Base-by-base conservation (phyloP, 2,113 vertebrate species). In the Mixornis gularis region DNA sequence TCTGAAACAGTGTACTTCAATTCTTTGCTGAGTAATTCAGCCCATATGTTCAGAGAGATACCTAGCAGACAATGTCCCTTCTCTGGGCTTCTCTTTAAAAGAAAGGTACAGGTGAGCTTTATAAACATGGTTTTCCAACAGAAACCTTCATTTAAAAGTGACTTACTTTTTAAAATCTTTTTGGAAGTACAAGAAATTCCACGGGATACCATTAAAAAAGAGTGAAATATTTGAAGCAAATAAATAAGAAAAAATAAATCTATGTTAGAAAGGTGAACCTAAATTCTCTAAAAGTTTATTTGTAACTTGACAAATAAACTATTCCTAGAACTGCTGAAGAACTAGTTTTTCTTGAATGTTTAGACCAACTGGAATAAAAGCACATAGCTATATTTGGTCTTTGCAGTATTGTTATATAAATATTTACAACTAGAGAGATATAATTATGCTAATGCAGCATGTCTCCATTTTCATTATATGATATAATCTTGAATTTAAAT, bases 11-110 rank as follows among this genome's bases (percentile, higher is more conserved):
- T 13, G 88, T 36, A 62, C 66, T 71, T 82, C 91, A 56, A 49
- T 77, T 95, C 93, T 87, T 82, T 65, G 55, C 90, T 74, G 59
- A 89, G 86, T 98, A 98, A 98, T 97, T 95, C 94, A 93, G 92
- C 94, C 96, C 97, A 97, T 79, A 96, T 97, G 97, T 86, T 17
- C n/a, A 56, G 63, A 69, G 41, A 66, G 48, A 58, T 68, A 94
- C 87, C 80, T 44, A 92, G 43, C 52, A 89, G 80, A 88, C 21
- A 78, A 32, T 4, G 48, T 40, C 87, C 83, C 58, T 68, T 72
- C 81, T 81, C 41, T 6, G 10, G 43, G 58, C 48, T 73, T 68
- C 51, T 63, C 59, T 78, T 77, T 55, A 46, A 80, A 76, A 95
- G 76, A 58, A 76, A 56, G 71, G 82, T 91, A 90, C 91, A 97